phyloP scores from a whole-genome alignment of 2,888 invertebrate genomes.

The Herminia tarsipennalis region DNA sequence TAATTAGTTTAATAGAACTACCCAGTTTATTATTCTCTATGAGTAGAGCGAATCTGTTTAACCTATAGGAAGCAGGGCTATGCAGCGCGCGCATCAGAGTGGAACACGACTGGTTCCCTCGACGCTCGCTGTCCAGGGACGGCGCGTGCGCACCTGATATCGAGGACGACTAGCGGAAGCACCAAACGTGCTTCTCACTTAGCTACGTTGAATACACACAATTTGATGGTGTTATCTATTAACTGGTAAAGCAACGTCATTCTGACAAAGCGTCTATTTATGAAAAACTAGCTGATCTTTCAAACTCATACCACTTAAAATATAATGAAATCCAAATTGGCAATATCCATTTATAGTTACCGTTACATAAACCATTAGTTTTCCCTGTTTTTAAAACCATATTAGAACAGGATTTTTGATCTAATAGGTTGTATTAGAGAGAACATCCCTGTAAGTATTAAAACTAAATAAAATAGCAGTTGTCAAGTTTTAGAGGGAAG shows the following conservation, averaged over 20 bases:
- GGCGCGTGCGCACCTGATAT: slow-evolving; percentile 67
- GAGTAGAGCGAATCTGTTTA: slow-evolving; percentile 29
- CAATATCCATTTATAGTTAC: too few species aligned
- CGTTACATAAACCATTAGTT: too few species aligned
- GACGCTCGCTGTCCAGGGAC: slow-evolving; percentile 61
- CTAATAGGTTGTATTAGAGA: too few species aligned
- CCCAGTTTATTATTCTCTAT: slow-evolving; percentile 28
- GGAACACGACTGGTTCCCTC: slow-evolving; percentile 79
- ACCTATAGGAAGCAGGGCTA: slow-evolving; percentile 63
- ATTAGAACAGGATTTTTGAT: too few species aligned
- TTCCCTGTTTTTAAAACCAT: too few species aligned
- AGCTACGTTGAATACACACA: slow-evolving; percentile 47
- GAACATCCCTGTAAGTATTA: too few species aligned
- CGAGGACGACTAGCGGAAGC: slow-evolving; percentile 69
- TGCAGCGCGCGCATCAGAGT: slow-evolving; percentile 67
- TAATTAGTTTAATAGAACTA: slow-evolving; percentile 19
- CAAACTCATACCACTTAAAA: too few species aligned
- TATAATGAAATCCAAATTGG: too few species aligned
- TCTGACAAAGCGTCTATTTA: slow-evolving; percentile 29
- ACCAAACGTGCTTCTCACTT: slow-evolving; percentile 55
- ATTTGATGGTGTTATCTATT: slow-evolving; percentile 41
- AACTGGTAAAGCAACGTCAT: slow-evolving; percentile 39
- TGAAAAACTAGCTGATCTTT: too few species aligned
- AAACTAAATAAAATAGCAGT: too few species aligned
- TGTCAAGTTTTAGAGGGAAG: too few species aligned